Evolutionary conservation across 1,140 invertebrate species (phyloP).

Genomic region (Wasmannia auropunctata): DNA sequence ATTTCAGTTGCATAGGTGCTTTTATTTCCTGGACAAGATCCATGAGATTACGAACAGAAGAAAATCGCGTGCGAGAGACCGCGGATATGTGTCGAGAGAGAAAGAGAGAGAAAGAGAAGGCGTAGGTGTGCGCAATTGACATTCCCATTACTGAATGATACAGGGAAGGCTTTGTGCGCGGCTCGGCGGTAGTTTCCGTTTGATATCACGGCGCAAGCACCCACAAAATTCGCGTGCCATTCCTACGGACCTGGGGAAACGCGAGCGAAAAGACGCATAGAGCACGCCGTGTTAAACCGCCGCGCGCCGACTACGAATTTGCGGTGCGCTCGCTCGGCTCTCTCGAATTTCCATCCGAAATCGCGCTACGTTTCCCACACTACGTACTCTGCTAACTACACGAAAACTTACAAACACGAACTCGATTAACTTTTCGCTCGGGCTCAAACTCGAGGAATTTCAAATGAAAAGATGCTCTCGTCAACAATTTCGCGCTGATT

Average conservation of each 20-base stretch:
- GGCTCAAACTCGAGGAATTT: background rate
- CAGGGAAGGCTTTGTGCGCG: slow-evolving; percentile 38
- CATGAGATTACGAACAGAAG: slow-evolving; percentile 9
- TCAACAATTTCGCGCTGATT: background rate
- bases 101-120: background rate
- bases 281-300: background rate
- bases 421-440: background rate
- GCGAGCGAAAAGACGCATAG: slow-evolving; percentile 6
- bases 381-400: background rate
- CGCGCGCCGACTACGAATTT: background rate
- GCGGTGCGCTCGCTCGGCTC: background rate
- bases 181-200: slow-evolving; percentile 14
- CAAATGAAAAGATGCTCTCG: background rate
- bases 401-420: background rate
- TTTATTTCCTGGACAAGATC: slow-evolving; percentile 3
- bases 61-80: background rate
- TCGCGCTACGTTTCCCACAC: background rate
- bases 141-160: slow-evolving; percentile 55
- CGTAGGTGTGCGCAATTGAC: slow-evolving; percentile 46
- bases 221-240: slow-evolving; percentile 26
- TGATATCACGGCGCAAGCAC: slow-evolving; percentile 10
- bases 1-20: background rate
- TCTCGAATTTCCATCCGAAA: slow-evolving; percentile 6
- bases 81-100: background rate
- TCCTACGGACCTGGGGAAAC: slow-evolving; percentile 13